Evolutionary conservation across 2,888 invertebrate species (phyloP).

Genomic region (Rhynchonema sp.): DNA sequence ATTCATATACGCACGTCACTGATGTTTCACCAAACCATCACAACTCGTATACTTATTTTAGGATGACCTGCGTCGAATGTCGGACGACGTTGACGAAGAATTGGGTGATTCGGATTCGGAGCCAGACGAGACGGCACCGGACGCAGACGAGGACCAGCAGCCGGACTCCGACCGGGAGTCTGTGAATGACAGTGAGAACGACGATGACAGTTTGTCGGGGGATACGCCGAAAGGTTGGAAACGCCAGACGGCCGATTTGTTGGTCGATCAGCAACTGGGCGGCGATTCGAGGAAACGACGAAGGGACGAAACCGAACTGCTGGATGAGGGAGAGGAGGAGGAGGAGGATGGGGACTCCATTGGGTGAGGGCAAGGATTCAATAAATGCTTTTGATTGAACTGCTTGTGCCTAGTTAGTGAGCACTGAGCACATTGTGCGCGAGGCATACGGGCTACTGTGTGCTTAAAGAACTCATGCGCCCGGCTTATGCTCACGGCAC

Average conservation of each 20-base stretch:
- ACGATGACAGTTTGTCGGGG: not conserved
- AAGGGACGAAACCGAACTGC: no score
- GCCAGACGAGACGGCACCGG: not conserved
- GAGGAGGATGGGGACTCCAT: no score
- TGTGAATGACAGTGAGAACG: not conserved
- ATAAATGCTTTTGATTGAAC: no score
- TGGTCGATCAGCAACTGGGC: not conserved
- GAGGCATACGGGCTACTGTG: no score
- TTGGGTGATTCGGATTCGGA: not conserved
- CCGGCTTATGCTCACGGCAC: no score
- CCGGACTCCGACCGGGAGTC: not conserved
- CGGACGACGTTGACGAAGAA: not conserved
- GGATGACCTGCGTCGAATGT: not conserved
- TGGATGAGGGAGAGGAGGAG: no score
- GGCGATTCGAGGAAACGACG: no score
- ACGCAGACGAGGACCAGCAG: not conserved
- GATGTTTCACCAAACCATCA: no score
- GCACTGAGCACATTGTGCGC: no score
- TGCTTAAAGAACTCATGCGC: no score
- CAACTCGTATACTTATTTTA: not conserved
- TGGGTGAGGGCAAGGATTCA: no score
- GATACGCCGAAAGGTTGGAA: not conserved
- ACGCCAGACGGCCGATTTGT: not conserved
- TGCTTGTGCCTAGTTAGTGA: no score
- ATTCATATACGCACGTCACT: not conserved